Percentiles rank a stretch among this genome's conserved stretches.
These are phyloP conservation scores for Parauchenoglanis ngamensis DNA, from an alignment of 2,797 vertebrate genomes.

Conservation along the genomic window DNA sequence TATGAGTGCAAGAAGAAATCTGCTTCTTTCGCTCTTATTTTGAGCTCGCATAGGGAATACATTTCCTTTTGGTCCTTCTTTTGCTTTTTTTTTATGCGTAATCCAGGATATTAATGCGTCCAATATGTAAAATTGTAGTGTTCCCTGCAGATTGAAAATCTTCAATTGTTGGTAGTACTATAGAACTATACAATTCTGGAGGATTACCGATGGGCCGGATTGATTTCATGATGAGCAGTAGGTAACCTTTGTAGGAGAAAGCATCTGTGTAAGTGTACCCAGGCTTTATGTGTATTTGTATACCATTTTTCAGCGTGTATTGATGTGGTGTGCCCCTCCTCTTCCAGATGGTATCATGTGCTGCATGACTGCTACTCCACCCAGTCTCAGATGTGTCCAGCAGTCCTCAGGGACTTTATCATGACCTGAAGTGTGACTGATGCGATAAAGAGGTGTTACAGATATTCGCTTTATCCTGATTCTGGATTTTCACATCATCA, in stretches of 20 bases:
- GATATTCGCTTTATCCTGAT: slow-evolving; percentile 12
- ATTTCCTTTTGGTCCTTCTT: slow-evolving; percentile 8
- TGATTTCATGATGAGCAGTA: slow-evolving; percentile 36
- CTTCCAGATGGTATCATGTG: slow-evolving; percentile 42
- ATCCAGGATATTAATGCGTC: not conserved
- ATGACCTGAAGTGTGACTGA: slow-evolving; percentile 3
- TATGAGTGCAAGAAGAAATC: slow-evolving; percentile 33
- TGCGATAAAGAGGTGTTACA: slow-evolving; percentile 4
- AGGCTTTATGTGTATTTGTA: slow-evolving; percentile 12
- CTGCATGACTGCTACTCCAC: slow-evolving; percentile 24
- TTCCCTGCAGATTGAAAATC: slow-evolving; percentile 6
- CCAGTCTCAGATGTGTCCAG: slow-evolving; percentile 25
- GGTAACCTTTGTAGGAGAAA: slow-evolving; percentile 16
- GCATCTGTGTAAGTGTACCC: slow-evolving; percentile 10
- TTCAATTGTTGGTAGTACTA: slow-evolving; percentile 17
- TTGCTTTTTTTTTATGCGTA: not conserved
- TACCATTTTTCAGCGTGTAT: not conserved
- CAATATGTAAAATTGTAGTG: not conserved
- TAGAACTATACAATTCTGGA: slow-evolving; percentile 2
- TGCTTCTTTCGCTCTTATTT: slow-evolving; percentile 13
- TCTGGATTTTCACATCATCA: slow-evolving; percentile 6
- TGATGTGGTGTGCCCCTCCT: slow-evolving; percentile 26
- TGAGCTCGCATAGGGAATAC: not conserved
- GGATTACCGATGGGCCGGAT: slow-evolving; percentile 4
- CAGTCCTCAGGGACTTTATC: slow-evolving; percentile 15